Evolutionary conservation across 2,113 vertebrate genomes (phyloP).

Genomic region (Neogale vison): DNA sequence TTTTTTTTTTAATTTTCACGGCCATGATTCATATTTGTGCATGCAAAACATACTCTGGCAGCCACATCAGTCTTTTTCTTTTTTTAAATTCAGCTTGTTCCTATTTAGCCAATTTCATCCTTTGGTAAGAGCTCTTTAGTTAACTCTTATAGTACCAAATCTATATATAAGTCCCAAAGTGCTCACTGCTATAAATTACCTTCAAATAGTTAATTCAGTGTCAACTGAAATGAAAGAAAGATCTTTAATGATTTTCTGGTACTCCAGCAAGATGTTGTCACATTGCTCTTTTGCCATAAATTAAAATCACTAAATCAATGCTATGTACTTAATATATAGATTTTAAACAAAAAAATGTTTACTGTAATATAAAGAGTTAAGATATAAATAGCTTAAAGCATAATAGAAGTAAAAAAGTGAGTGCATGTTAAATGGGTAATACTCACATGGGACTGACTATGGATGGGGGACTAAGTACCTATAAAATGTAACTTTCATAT

Average conservation of each 20-base stretch:
- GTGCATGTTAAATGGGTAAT: background rate
- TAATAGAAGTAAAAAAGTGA: background rate
- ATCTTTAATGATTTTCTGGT: background rate
- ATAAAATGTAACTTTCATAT: background rate
- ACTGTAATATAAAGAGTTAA: background rate
- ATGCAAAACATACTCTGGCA: background rate
- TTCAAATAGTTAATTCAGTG: background rate
- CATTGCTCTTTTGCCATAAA: background rate
- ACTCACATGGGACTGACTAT: background rate
- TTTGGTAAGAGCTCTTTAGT: constrained; percentile 13
- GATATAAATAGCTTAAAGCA: background rate
- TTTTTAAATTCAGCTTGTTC: background rate
- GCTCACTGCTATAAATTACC: background rate
- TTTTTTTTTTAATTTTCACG: background rate
- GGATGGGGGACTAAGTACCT: background rate
- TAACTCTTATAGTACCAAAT: background rate
- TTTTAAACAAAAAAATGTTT: constrained; percentile 15
- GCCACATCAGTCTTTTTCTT: background rate
- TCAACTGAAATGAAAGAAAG: background rate
- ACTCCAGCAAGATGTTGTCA: background rate
- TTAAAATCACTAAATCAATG: background rate
- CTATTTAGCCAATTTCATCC: background rate
- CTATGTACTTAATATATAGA: background rate
- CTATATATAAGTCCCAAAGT: background rate
- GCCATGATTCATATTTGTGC: background rate